Evolutionary conservation across 64 coral and sea anemone genomes (phyloP), one percentile per base, ranked within the genome.

Genomic region (Actinia equina): DNA sequence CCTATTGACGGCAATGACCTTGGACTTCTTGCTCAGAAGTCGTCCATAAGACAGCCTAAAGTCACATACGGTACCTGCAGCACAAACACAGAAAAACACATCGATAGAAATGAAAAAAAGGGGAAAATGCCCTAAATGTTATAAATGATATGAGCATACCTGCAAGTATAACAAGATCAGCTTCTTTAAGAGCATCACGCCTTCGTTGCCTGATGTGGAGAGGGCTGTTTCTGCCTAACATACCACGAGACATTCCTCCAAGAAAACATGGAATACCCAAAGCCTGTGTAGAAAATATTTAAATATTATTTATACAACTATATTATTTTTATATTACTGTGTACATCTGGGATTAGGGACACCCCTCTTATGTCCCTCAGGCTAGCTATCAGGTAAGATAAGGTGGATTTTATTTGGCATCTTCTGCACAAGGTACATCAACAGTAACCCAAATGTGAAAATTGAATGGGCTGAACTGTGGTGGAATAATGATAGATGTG

Each of bases 131-230:
- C 3, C 45, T 20, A 20, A n/a, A n/a, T n/a, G n/a, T n/a, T n/a
- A n/a, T n/a, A n/a, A n/a, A n/a, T n/a, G n/a, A n/a, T n/a, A 12
- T 17, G 10, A 43, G 17, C 14, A 17, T 64, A 99, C 97, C 97
- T 93, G 93, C 97, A 88, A 99, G 92, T 81, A 99, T 99, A 76
- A 99, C 97, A 69, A 95, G 79, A 99, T 99, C 97, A 55, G 97
- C 97, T 60, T 99, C 97, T 83, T 99, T 92, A 5, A 99, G 86
- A 57, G 97, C 97, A 86, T 99, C 93, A 63, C 97, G 89, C 74
- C 97, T 87, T 12, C 91, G 76, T 84, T 99, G 97, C 42, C 97
- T 79, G 57, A 99, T 95, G 67, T 99, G 97, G 6, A 99, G 71
- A 19, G 82, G 77, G 67, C 97, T 99, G 59, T 95, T 99, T 49